Evolutionary conservation across 2,888 invertebrate species (phyloP).

Genomic region (Dasypolia templi): DNA sequence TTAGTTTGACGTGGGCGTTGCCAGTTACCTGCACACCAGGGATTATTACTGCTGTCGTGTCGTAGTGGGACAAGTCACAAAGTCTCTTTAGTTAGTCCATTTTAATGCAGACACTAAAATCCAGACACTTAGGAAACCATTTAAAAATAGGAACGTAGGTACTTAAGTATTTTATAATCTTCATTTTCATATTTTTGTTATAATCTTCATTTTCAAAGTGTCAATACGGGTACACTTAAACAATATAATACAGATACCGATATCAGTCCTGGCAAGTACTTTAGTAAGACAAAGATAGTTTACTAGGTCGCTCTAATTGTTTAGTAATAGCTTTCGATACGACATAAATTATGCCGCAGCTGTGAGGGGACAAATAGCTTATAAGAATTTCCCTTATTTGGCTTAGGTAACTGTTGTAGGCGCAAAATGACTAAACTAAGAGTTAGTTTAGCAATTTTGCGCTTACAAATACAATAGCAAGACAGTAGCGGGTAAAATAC

Average conservation of each 20-base stretch:
- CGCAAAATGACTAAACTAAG: neutral
- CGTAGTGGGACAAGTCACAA: slow-evolving; percentile 34
- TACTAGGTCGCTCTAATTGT: slow-evolving; percentile 54
- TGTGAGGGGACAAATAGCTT: slow-evolving; percentile 45
- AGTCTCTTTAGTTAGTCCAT: too few species aligned
- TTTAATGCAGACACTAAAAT: neutral
- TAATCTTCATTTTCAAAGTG: slow-evolving; percentile 4
- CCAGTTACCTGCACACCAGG: slow-evolving; percentile 66
- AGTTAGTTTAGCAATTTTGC: neutral
- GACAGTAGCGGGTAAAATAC: neutral
- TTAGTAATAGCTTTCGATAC: slow-evolving; percentile 55
- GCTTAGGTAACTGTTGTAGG: slow-evolving; percentile 5
- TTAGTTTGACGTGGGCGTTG: slow-evolving; percentile 68
- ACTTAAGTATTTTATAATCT: neutral
- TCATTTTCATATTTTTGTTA: neutral
- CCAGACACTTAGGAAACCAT: neutral
- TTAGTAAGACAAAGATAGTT: slow-evolving; percentile 50
- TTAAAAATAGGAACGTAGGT: neutral
- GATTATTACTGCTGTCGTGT: slow-evolving; percentile 56
- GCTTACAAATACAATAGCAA: slow-evolving; percentile 5
- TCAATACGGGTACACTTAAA: slow-evolving; percentile 8
- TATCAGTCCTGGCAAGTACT: slow-evolving; percentile 13
- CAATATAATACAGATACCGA: slow-evolving; percentile 18
- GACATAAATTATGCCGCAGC: slow-evolving; percentile 40
- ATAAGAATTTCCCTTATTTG: slow-evolving; percentile 34